These are phyloP conservation scores for Dasyprocta punctata DNA, from an alignment of 2,113 vertebrate species.

Conservation along the genomic window DNA sequence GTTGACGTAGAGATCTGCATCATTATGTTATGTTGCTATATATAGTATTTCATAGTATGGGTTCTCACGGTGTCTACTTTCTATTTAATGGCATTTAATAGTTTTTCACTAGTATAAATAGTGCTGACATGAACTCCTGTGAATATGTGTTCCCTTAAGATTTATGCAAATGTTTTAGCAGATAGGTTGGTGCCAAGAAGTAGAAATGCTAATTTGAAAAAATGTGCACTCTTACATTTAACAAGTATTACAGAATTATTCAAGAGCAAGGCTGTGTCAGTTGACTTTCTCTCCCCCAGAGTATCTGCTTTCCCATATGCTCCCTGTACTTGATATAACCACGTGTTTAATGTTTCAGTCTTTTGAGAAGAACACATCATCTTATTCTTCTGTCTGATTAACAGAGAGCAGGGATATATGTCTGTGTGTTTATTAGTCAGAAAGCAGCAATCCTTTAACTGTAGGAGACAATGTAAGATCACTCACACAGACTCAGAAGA, in stretches of 20 bases:
- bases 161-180: not conserved
- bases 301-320: not conserved
- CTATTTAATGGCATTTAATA: not conserved
- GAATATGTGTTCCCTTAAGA: not conserved
- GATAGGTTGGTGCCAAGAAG: not conserved
- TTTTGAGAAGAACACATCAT: not conserved
- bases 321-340: not conserved
- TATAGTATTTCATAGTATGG: not conserved
- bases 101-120: not conserved
- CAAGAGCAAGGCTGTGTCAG: not conserved
- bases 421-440: not conserved
- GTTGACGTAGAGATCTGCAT: not conserved
- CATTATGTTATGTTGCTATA: not conserved
- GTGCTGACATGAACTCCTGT: not conserved
- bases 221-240: not conserved
- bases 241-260: not conserved
- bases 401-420: not conserved
- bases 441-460: not conserved
- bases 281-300: not conserved
- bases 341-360: not conserved
- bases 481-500: not conserved
- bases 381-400: not conserved
- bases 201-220: not conserved
- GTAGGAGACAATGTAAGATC: not conserved
- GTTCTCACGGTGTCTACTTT: rapidly evolving